Conservation (phyloP, 1,140 invertebrate species). For the Drosophila fuyamai region DNA sequence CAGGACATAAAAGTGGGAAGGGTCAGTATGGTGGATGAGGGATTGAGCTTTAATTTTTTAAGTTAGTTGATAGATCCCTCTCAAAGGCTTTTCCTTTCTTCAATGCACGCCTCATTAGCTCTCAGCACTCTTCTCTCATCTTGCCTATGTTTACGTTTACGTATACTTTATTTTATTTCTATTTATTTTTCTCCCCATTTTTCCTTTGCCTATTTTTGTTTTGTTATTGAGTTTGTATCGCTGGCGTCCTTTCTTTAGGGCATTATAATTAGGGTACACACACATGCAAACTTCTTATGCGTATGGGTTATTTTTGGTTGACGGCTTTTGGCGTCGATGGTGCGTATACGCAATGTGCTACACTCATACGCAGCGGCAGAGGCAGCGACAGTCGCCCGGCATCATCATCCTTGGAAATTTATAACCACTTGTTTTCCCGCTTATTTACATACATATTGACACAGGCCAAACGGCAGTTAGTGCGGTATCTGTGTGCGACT, state of each 20-base stretch:
- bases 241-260: conserved; percentile 61
- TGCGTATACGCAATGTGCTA: conserved; percentile 61
- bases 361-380: conserved; percentile 4
- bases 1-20: conserved; percentile 46
- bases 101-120: conserved; percentile 37
- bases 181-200: conserved; percentile 28
- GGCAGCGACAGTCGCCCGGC: conserved; percentile 36
- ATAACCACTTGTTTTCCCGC: conserved; percentile 80
- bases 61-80: conserved; percentile 27
- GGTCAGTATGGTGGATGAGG: background rate
- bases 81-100: conserved; percentile 6
- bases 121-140: conserved; percentile 10
- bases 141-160: conserved; percentile 46
- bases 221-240: conserved; percentile 47
- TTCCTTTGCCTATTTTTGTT: conserved; percentile 25
- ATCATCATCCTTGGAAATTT: conserved; percentile 70
- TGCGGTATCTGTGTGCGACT: conserved; percentile 27
- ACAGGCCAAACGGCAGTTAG: conserved; percentile 61
- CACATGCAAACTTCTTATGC: conserved; percentile 9
- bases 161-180: conserved; percentile 57
- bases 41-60: conserved; percentile 22
- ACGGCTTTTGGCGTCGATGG: conserved; percentile 66
- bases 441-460: conserved; percentile 81
- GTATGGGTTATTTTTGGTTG: conserved; percentile 63
- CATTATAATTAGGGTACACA: conserved; percentile 70